A percentile compares a stretch with the other conserved stretches of the same genome.
Conservation (phyloP, 2,797 vertebrate species). For the Sebastes minor region DNA sequence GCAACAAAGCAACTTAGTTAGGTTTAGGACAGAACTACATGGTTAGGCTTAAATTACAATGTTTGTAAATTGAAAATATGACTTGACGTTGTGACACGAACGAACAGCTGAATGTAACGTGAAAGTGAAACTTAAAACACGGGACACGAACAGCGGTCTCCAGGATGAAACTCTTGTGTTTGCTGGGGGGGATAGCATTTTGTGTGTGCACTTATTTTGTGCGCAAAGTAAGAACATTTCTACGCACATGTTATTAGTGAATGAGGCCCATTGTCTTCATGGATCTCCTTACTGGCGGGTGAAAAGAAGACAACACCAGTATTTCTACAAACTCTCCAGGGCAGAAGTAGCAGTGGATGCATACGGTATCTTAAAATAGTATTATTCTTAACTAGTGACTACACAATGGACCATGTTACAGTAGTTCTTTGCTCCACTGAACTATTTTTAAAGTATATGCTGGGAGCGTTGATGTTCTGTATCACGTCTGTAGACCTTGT, state of each 20-base stretch:
- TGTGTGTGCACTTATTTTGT: too few relatives aligned
- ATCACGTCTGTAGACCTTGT: conserved; percentile 31
- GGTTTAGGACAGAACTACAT: too few relatives aligned
- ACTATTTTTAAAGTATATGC: not conserved
- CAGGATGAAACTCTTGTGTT: too few relatives aligned
- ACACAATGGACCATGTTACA: not conserved
- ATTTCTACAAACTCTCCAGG: not conserved
- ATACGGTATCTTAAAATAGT: not conserved
- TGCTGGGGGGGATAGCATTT: too few relatives aligned
- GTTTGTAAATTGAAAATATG: too few relatives aligned
- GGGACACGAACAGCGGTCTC: too few relatives aligned
- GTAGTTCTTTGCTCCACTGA: not conserved
- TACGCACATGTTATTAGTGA: not conserved
- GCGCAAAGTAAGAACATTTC: too few relatives aligned
- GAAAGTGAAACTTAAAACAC: too few relatives aligned
- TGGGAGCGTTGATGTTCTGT: conserved; percentile 15
- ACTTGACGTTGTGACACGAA: too few relatives aligned
- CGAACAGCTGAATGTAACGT: too few relatives aligned
- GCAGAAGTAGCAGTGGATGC: not conserved
- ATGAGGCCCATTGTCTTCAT: not conserved
- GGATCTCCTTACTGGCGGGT: not conserved
- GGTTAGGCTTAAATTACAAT: too few relatives aligned
- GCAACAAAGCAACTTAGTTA: too few relatives aligned
- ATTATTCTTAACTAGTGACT: not conserved
- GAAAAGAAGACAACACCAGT: not conserved